Conservation (phyloP, 2,888 invertebrate species). For the Phyllotreta cruciferae region DNA sequence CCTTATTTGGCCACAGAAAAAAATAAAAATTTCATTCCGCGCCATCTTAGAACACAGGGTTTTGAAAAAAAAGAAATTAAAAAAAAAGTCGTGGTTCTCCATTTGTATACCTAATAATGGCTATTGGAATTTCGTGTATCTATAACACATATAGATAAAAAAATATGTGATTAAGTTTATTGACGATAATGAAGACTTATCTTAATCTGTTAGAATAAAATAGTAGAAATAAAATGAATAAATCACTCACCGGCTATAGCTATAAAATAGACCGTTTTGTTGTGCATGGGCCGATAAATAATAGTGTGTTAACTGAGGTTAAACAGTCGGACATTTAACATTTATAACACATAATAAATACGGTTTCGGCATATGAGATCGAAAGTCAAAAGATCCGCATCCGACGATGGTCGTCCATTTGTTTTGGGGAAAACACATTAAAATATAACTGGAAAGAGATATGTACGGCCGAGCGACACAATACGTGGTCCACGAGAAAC, state of each 20-base stretch:
- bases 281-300: constrained; percentile 50
- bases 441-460: constrained; percentile 61
- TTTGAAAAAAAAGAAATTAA: no score
- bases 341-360: constrained; percentile 60
- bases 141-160: no score
- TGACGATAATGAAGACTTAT: no score
- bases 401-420: constrained; percentile 60
- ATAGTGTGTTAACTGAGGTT: constrained; percentile 55
- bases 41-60: no score
- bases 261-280: constrained; percentile 12
- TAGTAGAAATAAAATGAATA: constrained; percentile 9
- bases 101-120: no score
- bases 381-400: constrained; percentile 57
- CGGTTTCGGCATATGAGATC: constrained; percentile 53
- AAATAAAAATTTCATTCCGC: no score
- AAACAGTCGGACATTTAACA: constrained; percentile 57
- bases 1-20: no score
- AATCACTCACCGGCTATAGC: constrained; percentile 12
- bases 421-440: constrained; percentile 61
- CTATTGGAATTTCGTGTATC: no score
- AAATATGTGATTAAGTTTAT: no score
- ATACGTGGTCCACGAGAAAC: constrained; percentile 56
- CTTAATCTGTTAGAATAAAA: background rate
- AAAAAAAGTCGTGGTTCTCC: no score
- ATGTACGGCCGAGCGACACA: constrained; percentile 54